Conservation (phyloP, 2,888 invertebrate species). For the Calliphora vomitoria region DNA sequence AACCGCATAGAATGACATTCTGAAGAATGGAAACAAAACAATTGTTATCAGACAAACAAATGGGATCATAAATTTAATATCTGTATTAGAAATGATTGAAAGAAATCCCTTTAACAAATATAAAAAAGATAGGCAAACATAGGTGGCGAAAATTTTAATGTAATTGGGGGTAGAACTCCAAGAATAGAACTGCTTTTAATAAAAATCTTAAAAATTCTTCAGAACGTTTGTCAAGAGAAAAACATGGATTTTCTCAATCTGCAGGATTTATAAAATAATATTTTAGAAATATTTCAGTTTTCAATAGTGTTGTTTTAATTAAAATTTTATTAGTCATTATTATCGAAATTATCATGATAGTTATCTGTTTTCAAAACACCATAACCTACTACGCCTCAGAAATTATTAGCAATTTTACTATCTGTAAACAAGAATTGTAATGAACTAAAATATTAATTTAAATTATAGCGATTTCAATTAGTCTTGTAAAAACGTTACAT, state of each 20-base stretch:
- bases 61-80: constrained; percentile 63
- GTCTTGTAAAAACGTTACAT: constrained; percentile 33
- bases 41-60: constrained; percentile 49
- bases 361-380: no score
- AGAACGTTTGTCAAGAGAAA: no score
- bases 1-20: constrained; percentile 20
- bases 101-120: constrained; percentile 46
- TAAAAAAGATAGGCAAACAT: constrained; percentile 42
- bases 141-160: neutral
- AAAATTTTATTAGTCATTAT: no score
- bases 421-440: neutral
- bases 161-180: neutral
- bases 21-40: constrained; percentile 34
- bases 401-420: constrained; percentile 19
- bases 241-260: no score
- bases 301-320: no score
- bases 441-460: constrained; percentile 41
- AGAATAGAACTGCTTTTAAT: no score
- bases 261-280: no score
- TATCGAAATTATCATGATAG: no score
- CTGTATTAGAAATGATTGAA: constrained; percentile 50
- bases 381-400: constrained; percentile 31
- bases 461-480: constrained; percentile 43
- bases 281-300: no score
- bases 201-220: no score